phyloP scores from a whole-genome alignment of 2,888 invertebrate species.

The Phyllotreta cruciferae region DNA sequence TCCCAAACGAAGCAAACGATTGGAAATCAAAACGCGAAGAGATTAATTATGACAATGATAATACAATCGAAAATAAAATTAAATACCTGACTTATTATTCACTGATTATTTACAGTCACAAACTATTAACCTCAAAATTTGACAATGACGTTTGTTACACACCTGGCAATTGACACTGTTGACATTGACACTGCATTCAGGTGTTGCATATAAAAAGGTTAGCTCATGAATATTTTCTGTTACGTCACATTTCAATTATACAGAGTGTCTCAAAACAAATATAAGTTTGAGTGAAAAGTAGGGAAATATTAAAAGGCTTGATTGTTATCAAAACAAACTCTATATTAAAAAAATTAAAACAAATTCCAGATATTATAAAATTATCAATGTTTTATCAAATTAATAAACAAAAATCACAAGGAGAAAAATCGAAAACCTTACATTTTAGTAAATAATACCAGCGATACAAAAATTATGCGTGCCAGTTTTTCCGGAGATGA shows the following conservation, averaged over 20 bases:
- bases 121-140: constrained; percentile 30
- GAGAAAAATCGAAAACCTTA: constrained; percentile 28
- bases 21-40: not conserved
- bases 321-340: constrained; percentile 24
- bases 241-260: too few relatives aligned
- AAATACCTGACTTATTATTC: constrained; percentile 30
- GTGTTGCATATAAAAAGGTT: too few relatives aligned
- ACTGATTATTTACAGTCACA: constrained; percentile 32
- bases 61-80: constrained; percentile 1
- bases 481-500: constrained; percentile 1
- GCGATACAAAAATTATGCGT: constrained; percentile 7
- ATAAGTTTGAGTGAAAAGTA: not conserved
- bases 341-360: constrained; percentile 18
- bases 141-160: constrained; percentile 9
- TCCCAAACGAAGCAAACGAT: not conserved
- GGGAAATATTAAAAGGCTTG: constrained; percentile 2
- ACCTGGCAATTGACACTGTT: too few relatives aligned
- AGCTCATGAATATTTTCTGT: too few relatives aligned
- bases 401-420: constrained; percentile 27
- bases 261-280: not conserved
- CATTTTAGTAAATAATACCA: constrained; percentile 13
- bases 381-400: constrained; percentile 23
- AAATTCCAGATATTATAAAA: constrained; percentile 26
- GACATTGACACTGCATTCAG: too few relatives aligned
- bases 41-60: constrained; percentile 9